A percentile compares a stretch with the other conserved stretches of the same genome.
phyloP scores from a whole-genome alignment of 2,113 vertebrate species.

The Callorhinus ursinus region DNA sequence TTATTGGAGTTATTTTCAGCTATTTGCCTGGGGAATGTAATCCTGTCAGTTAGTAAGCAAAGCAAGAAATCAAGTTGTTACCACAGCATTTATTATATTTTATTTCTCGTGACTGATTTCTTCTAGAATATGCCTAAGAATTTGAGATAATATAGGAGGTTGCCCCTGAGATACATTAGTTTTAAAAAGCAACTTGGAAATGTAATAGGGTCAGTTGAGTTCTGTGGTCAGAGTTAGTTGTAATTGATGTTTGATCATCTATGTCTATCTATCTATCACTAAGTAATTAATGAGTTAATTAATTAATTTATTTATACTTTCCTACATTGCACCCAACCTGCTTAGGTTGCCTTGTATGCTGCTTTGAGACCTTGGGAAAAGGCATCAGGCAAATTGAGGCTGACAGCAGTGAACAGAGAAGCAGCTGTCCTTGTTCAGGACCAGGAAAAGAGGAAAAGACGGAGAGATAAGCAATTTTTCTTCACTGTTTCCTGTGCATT shows the following conservation, averaged over 20 bases:
- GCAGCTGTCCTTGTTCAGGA: not conserved
- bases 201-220: not conserved
- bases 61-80: constrained; percentile 62
- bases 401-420: not conserved
- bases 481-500: constrained; percentile 57
- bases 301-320: not conserved
- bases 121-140: constrained; percentile 6
- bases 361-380: not conserved
- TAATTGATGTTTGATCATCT: not conserved
- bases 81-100: constrained; percentile 34
- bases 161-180: not conserved
- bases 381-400: not conserved
- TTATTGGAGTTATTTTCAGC: constrained; percentile 67
- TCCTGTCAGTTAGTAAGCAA: constrained; percentile 74
- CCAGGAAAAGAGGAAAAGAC: constrained; percentile 20
- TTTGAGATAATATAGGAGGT: constrained; percentile 13
- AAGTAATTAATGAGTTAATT: not conserved
- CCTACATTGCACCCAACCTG: not conserved
- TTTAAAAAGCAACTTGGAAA: constrained; percentile 32
- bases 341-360: not conserved
- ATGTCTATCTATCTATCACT: not conserved
- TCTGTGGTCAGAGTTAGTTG: not conserved
- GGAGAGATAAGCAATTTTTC: constrained; percentile 53
- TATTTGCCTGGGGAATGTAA: constrained; percentile 59
- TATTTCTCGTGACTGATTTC: constrained; percentile 47